Base-by-base conservation (phyloP, 1,140 invertebrate species). In the Calycopis cecrops region DNA sequence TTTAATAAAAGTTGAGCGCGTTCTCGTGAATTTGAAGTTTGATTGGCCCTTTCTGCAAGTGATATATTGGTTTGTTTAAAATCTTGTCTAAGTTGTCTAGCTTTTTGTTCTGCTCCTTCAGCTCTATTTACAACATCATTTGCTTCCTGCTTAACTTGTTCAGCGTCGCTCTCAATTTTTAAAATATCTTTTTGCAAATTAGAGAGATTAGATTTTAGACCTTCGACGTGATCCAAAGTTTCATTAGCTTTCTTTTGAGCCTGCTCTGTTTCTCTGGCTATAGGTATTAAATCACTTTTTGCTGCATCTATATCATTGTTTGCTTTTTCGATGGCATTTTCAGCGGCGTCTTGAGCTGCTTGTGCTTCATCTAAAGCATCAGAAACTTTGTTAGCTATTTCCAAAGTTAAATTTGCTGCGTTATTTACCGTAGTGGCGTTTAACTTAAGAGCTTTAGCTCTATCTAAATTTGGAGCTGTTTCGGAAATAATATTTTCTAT, bases 401-500 rank as follows among this genome's bases (percentile, higher is more conserved):
- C 77, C 49, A 91, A 71, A n/a, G 91, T 90, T 35, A 88, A 73
- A 57, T 90, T 88, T 2, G 91, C 91, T 8, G 81, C 87, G 81
- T 91, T 93, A 90, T 95, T 97, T 1, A 95, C 92, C 17, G 79
- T 71, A 62, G 95, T 94, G 0, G 97, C 96, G 63, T 91, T 89
- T 52, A 90, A 80, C 73, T 97, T 96, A 0, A 98, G 87, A 6
- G 88, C 68, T 65, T 94, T 91, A 0, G 97, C 97, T 62, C 88
- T 85, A 18, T 89, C 84, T 47, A 97, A 84, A 83, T 97, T 95
- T 33, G 92, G 91, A 50, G 91, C 91, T 0, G 98, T 99, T 48
- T 94, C 97, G 17, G 90, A 88, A 37, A 99, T 92, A 67, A 99
- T 99, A 57, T 91, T 90, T 68, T 98, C 96, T 55, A 98, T 97